Percentiles rank a stretch among this genome's conserved stretches.
phyloP scores from a whole-genome alignment of 2,113 vertebrate species.

The Clarias macrocephalus region DNA sequence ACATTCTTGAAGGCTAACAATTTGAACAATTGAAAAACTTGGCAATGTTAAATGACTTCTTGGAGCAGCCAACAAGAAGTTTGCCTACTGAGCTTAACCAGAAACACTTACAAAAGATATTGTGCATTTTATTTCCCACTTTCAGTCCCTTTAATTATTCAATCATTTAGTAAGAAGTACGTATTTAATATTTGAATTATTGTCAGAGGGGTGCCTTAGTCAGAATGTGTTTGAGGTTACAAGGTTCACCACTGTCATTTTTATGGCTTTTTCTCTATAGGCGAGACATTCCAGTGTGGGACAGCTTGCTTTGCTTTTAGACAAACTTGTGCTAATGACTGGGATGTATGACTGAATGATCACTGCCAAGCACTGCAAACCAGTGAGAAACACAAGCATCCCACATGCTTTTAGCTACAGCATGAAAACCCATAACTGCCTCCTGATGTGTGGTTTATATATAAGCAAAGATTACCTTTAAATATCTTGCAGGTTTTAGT shows the following conservation, averaged over 20 bases:
- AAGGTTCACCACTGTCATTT: not conserved
- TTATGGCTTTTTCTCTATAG: constrained; percentile 15
- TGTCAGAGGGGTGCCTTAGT: constrained; percentile 15
- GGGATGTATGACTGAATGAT: constrained; percentile 26
- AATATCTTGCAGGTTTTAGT: not conserved
- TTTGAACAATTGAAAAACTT: constrained; percentile 16
- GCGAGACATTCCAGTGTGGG: constrained; percentile 15
- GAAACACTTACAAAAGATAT: constrained; percentile 40
- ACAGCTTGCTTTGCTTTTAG: constrained; percentile 28
- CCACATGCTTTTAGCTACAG: constrained; percentile 9
- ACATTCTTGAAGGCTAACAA: constrained; percentile 16
- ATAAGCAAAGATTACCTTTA: constrained; percentile 14
- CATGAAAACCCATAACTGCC: not conserved
- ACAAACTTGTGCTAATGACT: constrained; percentile 21
- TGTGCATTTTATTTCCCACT: constrained; percentile 31
- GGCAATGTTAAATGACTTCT: constrained; percentile 24
- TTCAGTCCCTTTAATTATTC: constrained; percentile 36
- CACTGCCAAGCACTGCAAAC: constrained; percentile 20
- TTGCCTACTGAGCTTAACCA: constrained; percentile 42
- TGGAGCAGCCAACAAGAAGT: constrained; percentile 19
- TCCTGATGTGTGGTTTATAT: not conserved
- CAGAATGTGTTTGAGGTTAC: constrained; percentile 33
- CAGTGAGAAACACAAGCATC: not conserved
- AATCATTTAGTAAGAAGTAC: constrained; percentile 32
- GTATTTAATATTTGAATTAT: constrained; percentile 35